Evolutionary conservation across 2,888 invertebrate species (phyloP).

Genomic region (Erynnis tages): DNA sequence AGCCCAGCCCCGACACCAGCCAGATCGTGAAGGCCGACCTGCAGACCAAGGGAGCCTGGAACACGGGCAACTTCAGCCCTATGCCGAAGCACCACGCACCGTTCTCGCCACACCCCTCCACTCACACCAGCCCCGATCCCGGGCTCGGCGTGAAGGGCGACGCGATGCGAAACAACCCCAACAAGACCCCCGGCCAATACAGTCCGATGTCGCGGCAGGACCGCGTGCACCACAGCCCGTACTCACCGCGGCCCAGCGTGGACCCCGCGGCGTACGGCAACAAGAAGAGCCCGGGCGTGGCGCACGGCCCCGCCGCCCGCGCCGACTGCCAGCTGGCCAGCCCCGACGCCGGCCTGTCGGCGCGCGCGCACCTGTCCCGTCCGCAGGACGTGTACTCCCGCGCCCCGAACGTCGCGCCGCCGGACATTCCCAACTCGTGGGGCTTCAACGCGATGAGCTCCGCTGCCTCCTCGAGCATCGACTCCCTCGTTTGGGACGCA

Average conservation of each 20-base stretch:
- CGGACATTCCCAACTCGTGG: conserved; percentile 59
- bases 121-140: conserved; percentile 70
- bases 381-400: conserved; percentile 58
- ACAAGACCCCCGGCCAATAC: conserved; percentile 68
- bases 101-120: conserved; percentile 71
- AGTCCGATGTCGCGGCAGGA: conserved; percentile 75
- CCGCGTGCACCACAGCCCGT: conserved; percentile 65
- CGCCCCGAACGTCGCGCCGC: conserved; percentile 48
- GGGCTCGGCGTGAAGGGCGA: conserved; percentile 63
- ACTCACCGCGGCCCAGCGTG: conserved; percentile 69
- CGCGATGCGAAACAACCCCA: conserved; percentile 52
- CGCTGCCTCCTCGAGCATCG: conserved; percentile 50
- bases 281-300: conserved; percentile 69
- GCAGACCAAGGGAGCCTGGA: conserved; percentile 69
- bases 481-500: conserved; percentile 64
- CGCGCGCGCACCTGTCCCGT: conserved; percentile 43
- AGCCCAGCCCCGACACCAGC: conserved; percentile 74
- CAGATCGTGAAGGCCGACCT: conserved; percentile 70
- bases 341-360: conserved; percentile 56
- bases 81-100: conserved; percentile 74
- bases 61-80: conserved; percentile 70
- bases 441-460: conserved; percentile 53
- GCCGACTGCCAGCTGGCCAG: conserved; percentile 67
- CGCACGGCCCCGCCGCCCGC: conserved; percentile 71
- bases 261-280: conserved; percentile 57